Evolutionary conservation across 2,797 vertebrate species (phyloP), one percentile per base, ranked within the genome.

Genomic region (Sebastes minor): DNA sequence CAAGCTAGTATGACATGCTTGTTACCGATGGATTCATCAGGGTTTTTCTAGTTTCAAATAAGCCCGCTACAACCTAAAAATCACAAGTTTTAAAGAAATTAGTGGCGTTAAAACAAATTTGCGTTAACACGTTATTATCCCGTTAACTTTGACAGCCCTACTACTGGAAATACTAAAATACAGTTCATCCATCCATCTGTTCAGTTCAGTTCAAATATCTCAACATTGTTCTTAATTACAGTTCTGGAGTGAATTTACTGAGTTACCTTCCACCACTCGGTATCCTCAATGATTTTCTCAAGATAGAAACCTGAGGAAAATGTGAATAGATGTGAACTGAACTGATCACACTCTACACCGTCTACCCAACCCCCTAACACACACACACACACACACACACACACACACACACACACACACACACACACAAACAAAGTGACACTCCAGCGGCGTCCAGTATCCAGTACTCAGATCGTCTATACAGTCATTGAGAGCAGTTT

Each of bases 241-340:
- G 22, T 4, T 25, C 67, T 16, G 8, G 1, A 25, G 23, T 30
- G 35, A 38, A 38, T 13, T 38, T 13, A 23, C 25, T 23, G 3
- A 11, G 33, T 27, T 4, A 52, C 20, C 11, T 38, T 38, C 35
- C 35, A 38, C 35, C 12, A 38, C 35, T 38, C 35, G 35, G 13
- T 38, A 13, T 38, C 11, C 35, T 38, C 35, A 38, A 38, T 38
- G 8, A 52, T 20, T 3, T 28, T 7, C 1, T 46, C 13, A 18
- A 6, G 12, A 42, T 46, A 63, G 8, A 75, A 32, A 16, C 4
- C 7, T 10, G 18, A 49, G 33, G n/a, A 59, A 76, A 74, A 70
- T 67, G 28, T 83, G 67, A 84, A 80, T 74, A 63, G 63, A 60
- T 18, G 30, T 11, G 11, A 16, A 52, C 55, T 35, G 49, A 65